Evolutionary conservation across 2,888 invertebrate species (phyloP).

Genomic region (Aphrophora alni): DNA sequence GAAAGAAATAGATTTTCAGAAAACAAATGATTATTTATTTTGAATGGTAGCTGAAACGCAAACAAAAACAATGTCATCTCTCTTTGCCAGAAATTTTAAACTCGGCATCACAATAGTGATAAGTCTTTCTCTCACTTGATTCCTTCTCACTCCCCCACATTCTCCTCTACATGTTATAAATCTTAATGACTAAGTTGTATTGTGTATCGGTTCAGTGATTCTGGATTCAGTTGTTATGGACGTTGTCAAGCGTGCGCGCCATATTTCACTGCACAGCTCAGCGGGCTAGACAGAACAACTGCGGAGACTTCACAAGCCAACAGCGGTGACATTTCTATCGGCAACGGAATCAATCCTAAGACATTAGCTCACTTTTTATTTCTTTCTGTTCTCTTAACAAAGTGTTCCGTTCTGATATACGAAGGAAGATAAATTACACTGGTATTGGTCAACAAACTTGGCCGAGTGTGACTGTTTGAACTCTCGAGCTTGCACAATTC

Average conservation of each 20-base stretch:
- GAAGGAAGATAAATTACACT: neutral
- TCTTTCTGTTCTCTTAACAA: neutral
- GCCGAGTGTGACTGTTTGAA: too few species aligned
- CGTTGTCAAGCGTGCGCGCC: neutral
- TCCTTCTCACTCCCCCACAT: neutral
- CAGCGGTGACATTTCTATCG: neutral
- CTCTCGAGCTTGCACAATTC: too few species aligned
- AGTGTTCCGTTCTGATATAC: neutral
- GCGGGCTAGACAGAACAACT: neutral
- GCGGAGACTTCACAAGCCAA: neutral
- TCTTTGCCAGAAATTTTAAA: too few species aligned
- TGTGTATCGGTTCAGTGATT: neutral
- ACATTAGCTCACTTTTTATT: neutral
- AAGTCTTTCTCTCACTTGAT: too few species aligned
- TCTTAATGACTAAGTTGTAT: neutral
- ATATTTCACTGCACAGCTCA: neutral
- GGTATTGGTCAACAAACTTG: neutral
- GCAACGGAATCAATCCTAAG: neutral
- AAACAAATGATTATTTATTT: too few species aligned
- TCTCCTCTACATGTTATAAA: neutral
- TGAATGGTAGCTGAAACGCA: too few species aligned
- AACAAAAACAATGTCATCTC: too few species aligned
- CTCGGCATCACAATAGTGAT: too few species aligned
- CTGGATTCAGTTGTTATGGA: neutral
- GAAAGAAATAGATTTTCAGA: too few species aligned